Conservation (phyloP, 2,797 vertebrate species). For the Gila robusta region DNA sequence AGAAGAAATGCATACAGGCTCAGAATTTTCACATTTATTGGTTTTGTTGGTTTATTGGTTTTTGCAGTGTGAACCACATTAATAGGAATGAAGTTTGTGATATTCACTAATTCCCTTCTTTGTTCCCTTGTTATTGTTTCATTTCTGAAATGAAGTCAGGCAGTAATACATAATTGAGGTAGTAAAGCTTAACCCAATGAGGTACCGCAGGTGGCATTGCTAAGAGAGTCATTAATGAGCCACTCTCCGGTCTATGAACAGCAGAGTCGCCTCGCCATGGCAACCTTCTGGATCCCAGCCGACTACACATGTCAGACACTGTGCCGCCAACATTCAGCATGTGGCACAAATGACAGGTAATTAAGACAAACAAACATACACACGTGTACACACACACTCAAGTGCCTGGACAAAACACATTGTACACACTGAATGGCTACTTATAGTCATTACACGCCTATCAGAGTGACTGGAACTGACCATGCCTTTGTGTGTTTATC, state of each 20-base stretch:
- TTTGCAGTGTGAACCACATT: background rate
- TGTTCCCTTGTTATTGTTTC: constrained; percentile 60
- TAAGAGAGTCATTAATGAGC: constrained; percentile 73
- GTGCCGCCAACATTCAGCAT: constrained; percentile 57
- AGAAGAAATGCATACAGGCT: background rate
- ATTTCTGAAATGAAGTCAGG: constrained; percentile 76
- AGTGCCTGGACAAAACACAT: constrained; percentile 37
- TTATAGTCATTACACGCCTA: constrained; percentile 55
- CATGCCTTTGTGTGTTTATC: constrained; percentile 59
- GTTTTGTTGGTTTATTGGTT: background rate
- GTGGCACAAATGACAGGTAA: constrained; percentile 64
- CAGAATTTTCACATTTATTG: background rate
- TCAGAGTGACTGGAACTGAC: constrained; percentile 53
- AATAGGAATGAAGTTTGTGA: background rate
- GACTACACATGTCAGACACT: constrained; percentile 61
- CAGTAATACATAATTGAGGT: constrained; percentile 75
- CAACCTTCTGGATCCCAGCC: constrained; percentile 63
- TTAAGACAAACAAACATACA: constrained; percentile 64
- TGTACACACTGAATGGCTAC: constrained; percentile 49
- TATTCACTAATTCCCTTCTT: background rate
- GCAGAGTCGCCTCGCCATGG: constrained; percentile 64
- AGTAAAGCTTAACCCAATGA: constrained; percentile 73
- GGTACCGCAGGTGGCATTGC: constrained; percentile 51
- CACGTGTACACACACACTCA: constrained; percentile 30
- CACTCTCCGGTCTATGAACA: constrained; percentile 64